These are phyloP conservation scores for Anolis carolinensis DNA, from an alignment of 2,113 vertebrate species.

Conservation along the genomic window DNA sequence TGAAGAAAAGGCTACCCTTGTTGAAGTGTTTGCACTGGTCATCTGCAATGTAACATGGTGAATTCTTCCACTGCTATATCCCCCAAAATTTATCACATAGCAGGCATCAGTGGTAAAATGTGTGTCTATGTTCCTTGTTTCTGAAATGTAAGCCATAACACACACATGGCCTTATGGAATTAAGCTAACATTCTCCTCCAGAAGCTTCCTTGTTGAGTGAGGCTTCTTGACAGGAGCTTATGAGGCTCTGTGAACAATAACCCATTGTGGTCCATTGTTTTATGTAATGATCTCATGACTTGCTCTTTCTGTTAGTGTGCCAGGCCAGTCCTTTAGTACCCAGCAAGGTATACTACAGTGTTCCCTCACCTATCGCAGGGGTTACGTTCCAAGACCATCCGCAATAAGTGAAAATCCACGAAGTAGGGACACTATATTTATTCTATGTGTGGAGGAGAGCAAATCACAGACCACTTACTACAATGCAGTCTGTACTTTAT, in stretches of 20 bases:
- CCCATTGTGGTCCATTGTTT: conserved; percentile 23
- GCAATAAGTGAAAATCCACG: too few species aligned
- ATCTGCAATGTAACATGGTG: not conserved
- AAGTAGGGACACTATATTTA: too few species aligned
- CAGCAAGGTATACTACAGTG: not conserved
- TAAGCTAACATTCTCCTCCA: not conserved
- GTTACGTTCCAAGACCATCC: too few species aligned
- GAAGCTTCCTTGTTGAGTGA: conserved; percentile 11
- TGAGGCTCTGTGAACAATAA: not conserved
- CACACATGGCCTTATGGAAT: not conserved
- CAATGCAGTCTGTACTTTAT: too few species aligned
- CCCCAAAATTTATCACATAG: not conserved
- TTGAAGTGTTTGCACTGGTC: not conserved
- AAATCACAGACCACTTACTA: too few species aligned
- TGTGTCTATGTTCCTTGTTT: not conserved
- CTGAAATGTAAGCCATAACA: not conserved
- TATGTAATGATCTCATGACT: conserved; percentile 15
- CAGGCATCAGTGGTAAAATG: not conserved
- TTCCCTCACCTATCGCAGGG: too few species aligned
- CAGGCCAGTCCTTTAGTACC: not conserved
- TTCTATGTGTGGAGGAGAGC: too few species aligned
- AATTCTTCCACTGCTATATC: not conserved
- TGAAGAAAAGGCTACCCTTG: not conserved
- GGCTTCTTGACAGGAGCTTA: conserved; percentile 8
- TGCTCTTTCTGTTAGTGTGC: conserved; percentile 23